phyloP scores from a whole-genome alignment of 2,797 vertebrate genomes.

The Vipera ursinii region DNA sequence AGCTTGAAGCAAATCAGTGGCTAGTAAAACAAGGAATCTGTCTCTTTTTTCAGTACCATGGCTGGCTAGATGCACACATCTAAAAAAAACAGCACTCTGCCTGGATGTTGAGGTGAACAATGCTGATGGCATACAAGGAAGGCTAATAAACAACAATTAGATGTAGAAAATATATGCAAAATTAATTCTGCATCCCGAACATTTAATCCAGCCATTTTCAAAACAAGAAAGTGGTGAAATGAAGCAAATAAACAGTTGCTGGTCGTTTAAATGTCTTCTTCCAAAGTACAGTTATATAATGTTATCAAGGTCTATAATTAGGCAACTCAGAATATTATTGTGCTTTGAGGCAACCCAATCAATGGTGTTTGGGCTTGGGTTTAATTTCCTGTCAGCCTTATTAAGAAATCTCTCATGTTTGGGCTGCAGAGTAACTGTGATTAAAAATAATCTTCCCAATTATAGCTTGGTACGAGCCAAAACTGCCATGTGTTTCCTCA shows the following conservation, averaged over 20 bases:
- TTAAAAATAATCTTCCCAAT: constrained; percentile 82
- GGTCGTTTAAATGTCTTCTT: constrained; percentile 50
- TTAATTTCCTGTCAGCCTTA: constrained; percentile 79
- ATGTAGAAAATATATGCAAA: neutral
- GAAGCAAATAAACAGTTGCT: constrained; percentile 20
- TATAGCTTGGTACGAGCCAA: constrained; percentile 69
- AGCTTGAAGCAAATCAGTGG: neutral
- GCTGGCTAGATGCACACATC: neutral
- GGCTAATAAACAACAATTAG: neutral
- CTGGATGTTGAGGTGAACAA: neutral
- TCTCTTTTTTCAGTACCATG: neutral
- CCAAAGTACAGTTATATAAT: constrained; percentile 62
- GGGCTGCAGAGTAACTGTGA: constrained; percentile 77
- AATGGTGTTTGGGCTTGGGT: constrained; percentile 66
- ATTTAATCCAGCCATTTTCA: neutral
- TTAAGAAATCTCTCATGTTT: constrained; percentile 74
- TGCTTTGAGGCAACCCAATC: constrained; percentile 55
- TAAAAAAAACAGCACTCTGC: neutral
- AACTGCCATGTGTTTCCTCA: constrained; percentile 64
- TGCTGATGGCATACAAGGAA: neutral
- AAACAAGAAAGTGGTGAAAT: constrained; percentile 16
- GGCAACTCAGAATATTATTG: constrained; percentile 64
- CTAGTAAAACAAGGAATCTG: neutral
- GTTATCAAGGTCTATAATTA: constrained; percentile 63
- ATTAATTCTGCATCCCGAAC: constrained; percentile 22